Base-by-base conservation (phyloP, 2,888 invertebrate species). In the Bugula neritina region DNA sequence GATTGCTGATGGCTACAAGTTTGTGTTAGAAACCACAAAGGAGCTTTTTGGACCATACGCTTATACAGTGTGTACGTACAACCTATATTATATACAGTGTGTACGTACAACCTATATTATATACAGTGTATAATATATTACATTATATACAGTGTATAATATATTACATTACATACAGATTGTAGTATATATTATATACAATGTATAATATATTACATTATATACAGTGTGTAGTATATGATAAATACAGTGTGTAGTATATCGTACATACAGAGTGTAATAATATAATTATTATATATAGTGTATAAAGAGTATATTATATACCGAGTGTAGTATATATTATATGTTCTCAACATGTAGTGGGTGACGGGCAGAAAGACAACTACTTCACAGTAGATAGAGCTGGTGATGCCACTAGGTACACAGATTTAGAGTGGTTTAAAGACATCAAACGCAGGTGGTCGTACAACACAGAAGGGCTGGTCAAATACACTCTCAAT, bases 401-500 rank as follows among this genome's bases (percentile, higher is more conserved):
- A 13, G 78, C 79, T 1, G 78, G 79, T 0, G 71, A 76, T 0
- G 1, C 29, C 0, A 70, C 70, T 93, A 87, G 90, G 0, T 95
- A 95, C 83, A 89, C 91, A 0, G 90, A 91, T 79, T 89, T 90
- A 77, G 88, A 88, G 10, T 93, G 91, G 90, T 95, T 92, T 86
- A 89, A 90, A 83, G 89, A 90, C 78, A 84, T 94, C 57, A 93
- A 94, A 82, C 90, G 93, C 81, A 89, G 94, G 69, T 95, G 94
- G 94, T 90, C 92, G 0, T 91, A 93, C 0, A 94, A 93, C 85
- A 92, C 91, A 78, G 89, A 72, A 3, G 74, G 74, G 5, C 86
- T 95, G 69, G 92, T 94, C 83, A 91, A 91, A 76, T 92, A 88
- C 85, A 90, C 89, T 85, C 88, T 94, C 85, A 94, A 94, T 84